Base-by-base conservation (phyloP, 2,113 vertebrate genomes). In the Nannobrachium achirus region DNA sequence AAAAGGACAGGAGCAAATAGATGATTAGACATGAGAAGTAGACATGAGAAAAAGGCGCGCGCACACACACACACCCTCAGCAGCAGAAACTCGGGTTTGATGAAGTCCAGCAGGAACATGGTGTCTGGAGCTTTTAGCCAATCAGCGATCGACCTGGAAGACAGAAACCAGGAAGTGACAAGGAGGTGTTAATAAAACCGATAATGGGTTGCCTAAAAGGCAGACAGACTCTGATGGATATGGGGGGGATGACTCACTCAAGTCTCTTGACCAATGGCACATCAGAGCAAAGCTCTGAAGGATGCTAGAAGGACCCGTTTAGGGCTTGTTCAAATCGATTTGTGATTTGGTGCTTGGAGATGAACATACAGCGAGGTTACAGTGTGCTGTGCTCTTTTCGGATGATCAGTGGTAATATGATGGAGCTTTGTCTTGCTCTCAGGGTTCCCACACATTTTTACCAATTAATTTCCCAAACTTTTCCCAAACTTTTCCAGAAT, bases 21-120 rank as follows among this genome's bases (percentile, higher is more conserved):
- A 25, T 0, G 38, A 11, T 6, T 19, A 33, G 10, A 19, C 20
- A 15, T 10, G 1, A 55, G 25, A 11, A 38, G 14, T 38, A 6
- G 50, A 13, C 10, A 19, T 6, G 11, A 7, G 16, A n/a, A 4
- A 2, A 15, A 41, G 6, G 25, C 25, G 25, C 95, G 92, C 79
- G 9, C 38, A 11, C 20, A 14, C 45, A 13, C 44, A 52, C 93
- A 85, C 85, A 99, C 98, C 94, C 97, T 94, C 82, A 99, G 83
- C 69, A 99, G 86, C 77, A 99, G 93, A 89, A 99, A 99, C 86
- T 99, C 97, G 1, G 97, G 98, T 69, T 99, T 92, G 84, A 99
- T 98, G 65, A 99, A 99, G 87, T 99, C 98, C 90, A 99, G 85
- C 73, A 99, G 86, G 83, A 99, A 99, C 97, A 98, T 98, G 8